Percentiles rank a stretch among this genome's conserved stretches.
These are phyloP conservation scores for Meriones unguiculatus DNA, from an alignment of 2,113 vertebrate species.

Conservation along the genomic window DNA sequence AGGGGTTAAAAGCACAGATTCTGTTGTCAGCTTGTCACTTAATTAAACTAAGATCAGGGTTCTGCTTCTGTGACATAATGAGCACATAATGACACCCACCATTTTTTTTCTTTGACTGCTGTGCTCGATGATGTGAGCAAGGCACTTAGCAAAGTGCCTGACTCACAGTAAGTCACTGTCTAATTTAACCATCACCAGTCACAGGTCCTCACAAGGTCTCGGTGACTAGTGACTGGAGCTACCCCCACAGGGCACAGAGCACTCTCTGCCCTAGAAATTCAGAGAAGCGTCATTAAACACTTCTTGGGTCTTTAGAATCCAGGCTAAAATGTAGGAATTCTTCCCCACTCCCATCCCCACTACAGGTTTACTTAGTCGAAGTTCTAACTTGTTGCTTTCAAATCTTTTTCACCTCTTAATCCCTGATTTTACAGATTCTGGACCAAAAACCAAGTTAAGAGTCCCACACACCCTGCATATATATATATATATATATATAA, in stretches of 20 bases:
- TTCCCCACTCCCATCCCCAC: background rate
- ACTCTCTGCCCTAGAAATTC: background rate
- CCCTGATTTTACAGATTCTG: background rate
- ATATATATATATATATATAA: background rate
- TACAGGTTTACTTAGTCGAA: background rate
- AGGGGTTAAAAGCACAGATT: conserved; percentile 3
- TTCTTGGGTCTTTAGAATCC: background rate
- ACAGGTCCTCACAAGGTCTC: background rate
- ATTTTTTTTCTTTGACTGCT: background rate
- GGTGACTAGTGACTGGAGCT: background rate
- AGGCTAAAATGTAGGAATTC: background rate
- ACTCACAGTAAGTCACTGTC: background rate
- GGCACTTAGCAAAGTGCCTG: conserved; percentile 4
- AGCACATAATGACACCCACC: background rate
- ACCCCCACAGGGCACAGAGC: background rate
- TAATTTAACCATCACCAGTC: background rate
- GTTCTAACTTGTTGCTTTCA: background rate
- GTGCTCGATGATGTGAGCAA: background rate
- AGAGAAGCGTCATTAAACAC: background rate
- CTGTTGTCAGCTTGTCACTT: conserved; percentile 8
- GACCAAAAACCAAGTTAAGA: background rate
- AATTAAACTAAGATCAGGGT: background rate
- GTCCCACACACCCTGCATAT: background rate
- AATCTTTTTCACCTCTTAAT: background rate
- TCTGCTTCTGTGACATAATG: conserved; percentile 1